Conservation (phyloP, 2,797 vertebrate species). For the Lithobates sylvaticus region DNA sequence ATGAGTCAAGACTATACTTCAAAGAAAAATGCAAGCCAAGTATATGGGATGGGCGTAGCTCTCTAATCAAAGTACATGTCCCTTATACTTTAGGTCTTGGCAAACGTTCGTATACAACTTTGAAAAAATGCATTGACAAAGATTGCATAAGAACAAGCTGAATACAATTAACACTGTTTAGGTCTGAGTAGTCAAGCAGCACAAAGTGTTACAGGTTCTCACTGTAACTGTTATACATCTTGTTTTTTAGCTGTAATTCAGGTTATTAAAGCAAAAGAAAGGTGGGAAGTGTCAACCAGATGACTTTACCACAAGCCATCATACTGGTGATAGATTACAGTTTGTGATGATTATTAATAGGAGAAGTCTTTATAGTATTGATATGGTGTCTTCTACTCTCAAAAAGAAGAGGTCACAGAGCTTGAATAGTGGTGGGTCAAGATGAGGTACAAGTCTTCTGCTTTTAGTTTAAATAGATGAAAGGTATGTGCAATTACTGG, state of each 20-base stretch:
- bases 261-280: not conserved
- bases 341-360: no score
- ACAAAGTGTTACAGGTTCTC: not conserved
- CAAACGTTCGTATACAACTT: not conserved
- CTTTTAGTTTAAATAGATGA: not conserved
- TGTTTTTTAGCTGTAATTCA: conserved; percentile 10
- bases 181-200: not conserved
- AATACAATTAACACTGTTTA: conserved; percentile 6
- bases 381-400: not conserved
- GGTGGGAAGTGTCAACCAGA: not conserved
- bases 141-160: conserved; percentile 16
- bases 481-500: no score
- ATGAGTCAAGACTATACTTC: not conserved
- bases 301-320: no score
- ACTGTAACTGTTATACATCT: conserved; percentile 22
- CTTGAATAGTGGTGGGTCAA: not conserved
- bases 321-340: no score
- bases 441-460: not conserved
- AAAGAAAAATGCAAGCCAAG: not conserved
- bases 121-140: not conserved
- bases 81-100: not conserved
- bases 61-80: not conserved
- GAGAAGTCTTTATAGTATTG: no score
- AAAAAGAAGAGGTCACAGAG: not conserved
- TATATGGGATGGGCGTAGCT: not conserved